These are phyloP conservation scores for Arenaria interpres DNA, from an alignment of 2,113 vertebrate genomes.

Conservation along the genomic window DNA sequence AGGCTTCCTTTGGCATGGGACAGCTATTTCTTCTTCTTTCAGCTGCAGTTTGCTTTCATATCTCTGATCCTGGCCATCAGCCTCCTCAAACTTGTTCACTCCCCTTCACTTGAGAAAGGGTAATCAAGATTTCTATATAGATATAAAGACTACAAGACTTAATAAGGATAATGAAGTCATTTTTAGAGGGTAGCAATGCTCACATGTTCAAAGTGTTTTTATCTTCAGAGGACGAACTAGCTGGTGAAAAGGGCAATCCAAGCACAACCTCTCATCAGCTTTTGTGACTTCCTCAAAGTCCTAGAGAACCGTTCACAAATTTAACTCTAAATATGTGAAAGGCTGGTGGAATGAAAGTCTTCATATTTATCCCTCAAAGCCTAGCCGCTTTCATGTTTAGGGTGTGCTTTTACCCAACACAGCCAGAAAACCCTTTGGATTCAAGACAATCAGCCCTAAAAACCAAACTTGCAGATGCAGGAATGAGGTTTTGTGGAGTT, in stretches of 20 bases:
- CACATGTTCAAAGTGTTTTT: neutral
- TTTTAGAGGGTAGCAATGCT: neutral
- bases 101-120: neutral
- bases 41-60: neutral
- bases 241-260: neutral
- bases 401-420: neutral
- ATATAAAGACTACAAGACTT: neutral
- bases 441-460: neutral
- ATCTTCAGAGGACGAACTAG: neutral
- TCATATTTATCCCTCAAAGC: neutral
- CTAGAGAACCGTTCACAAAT: neutral
- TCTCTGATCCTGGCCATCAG: neutral
- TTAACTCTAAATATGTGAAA: neutral
- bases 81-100: neutral
- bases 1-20: neutral
- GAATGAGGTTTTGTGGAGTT: neutral
- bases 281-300: neutral
- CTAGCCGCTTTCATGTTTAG: neutral
- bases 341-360: neutral
- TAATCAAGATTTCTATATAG: neutral
- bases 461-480: neutral
- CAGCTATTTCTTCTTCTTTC: neutral
- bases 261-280: neutral
- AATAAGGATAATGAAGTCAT: neutral
- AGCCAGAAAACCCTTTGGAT: neutral